phyloP scores from a whole-genome alignment of 2,797 vertebrate genomes.

The Scyliorhinus canicula region DNA sequence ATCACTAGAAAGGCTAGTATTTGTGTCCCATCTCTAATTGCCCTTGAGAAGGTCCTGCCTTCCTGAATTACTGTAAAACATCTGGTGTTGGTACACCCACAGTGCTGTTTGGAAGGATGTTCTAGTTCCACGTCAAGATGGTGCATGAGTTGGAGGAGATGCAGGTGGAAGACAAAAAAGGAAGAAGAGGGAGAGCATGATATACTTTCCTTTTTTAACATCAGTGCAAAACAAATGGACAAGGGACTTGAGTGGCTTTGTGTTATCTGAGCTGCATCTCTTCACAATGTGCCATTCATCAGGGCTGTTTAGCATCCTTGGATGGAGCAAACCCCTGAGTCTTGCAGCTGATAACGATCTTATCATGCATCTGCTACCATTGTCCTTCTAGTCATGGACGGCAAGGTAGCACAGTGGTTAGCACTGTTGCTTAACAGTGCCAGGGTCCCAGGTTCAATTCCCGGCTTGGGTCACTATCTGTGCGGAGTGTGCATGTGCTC shows the following conservation, averaged over 20 bases:
- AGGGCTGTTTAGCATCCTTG: constrained; percentile 65
- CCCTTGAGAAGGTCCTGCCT: neutral
- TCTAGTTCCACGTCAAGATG: neutral
- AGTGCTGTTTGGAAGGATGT: neutral
- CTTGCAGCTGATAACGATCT: constrained; percentile 59
- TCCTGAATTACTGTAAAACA: neutral
- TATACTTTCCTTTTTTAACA: neutral
- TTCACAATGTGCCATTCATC: constrained; percentile 76
- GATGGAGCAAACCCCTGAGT: constrained; percentile 68
- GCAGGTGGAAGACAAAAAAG: neutral
- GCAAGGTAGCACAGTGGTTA: too few species aligned
- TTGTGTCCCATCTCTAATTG: neutral
- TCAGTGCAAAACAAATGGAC: constrained; percentile 54
- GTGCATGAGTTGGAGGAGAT: neutral
- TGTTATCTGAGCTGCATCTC: constrained; percentile 64
- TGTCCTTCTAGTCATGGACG: neutral
- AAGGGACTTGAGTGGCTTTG: constrained; percentile 62
- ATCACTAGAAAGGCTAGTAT: neutral
- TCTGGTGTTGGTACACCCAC: neutral
- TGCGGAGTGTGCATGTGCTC: too few species aligned
- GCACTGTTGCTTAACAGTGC: too few species aligned
- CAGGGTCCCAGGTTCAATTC: too few species aligned
- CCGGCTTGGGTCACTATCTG: too few species aligned
- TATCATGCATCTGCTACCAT: neutral
- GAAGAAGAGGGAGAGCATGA: neutral